Evolutionary conservation across 2,113 vertebrate genomes (phyloP).

Genomic region (Cyrtonyx montezumae): DNA sequence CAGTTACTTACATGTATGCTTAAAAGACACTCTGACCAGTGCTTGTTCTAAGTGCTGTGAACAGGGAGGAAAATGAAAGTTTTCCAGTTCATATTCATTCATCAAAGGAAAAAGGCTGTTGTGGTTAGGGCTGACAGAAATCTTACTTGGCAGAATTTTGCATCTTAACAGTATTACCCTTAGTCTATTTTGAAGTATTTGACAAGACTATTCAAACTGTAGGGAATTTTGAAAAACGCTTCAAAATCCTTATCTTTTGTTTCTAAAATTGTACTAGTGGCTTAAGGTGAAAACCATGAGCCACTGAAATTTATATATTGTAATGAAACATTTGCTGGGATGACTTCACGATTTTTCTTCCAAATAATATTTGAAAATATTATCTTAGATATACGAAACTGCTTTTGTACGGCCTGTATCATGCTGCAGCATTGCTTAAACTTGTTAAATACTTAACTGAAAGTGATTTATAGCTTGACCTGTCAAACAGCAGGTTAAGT

Average conservation of each 20-base stretch:
- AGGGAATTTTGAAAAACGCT: background rate
- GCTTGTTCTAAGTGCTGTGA: background rate
- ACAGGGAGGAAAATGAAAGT: accelerated
- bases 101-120: background rate
- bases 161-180: background rate
- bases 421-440: background rate
- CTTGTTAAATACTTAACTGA: background rate
- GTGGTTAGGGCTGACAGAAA: background rate
- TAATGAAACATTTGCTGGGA: background rate
- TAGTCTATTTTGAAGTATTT: background rate
- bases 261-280: background rate
- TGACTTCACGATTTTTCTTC: background rate
- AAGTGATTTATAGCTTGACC: background rate
- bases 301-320: background rate
- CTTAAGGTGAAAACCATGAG: background rate
- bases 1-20: accelerated
- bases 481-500: background rate
- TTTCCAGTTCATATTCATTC: background rate
- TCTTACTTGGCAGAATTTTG: background rate
- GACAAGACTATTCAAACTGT: background rate
- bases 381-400: background rate
- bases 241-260: background rate
- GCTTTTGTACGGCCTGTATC: accelerated
- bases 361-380: background rate
- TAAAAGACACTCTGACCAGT: background rate